These are phyloP conservation scores for Callopanchax toddi DNA, from an alignment of 2,113 vertebrate genomes.

Conservation along the genomic window DNA sequence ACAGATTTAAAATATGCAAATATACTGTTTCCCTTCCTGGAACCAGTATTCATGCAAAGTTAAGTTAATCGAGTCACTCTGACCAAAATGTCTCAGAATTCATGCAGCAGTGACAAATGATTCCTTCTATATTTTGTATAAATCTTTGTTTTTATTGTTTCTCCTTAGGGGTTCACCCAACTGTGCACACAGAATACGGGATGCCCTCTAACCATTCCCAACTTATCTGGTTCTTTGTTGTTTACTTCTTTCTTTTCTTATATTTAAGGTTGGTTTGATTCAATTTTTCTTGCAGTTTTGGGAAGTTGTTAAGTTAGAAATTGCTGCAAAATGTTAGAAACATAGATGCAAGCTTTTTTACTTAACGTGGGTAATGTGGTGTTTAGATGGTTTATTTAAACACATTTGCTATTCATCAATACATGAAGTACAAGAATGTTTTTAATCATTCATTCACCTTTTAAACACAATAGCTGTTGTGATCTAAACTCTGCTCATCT, in stretches of 20 bases:
- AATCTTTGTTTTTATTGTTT: conserved; percentile 29
- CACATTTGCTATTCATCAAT: too few species aligned
- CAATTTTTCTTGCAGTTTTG: background rate
- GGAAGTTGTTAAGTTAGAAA: too few species aligned
- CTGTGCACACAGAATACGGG: conserved; percentile 90
- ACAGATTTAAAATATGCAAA: background rate
- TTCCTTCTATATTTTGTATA: background rate
- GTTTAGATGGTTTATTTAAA: too few species aligned
- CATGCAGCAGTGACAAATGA: background rate
- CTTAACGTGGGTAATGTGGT: too few species aligned
- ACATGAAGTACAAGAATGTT: background rate
- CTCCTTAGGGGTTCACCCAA: conserved; percentile 84
- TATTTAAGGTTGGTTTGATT: conserved; percentile 91
- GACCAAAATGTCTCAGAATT: background rate
- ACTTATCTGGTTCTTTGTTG: conserved; percentile 99
- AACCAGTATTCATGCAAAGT: background rate
- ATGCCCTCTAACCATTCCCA: conserved; percentile 99
- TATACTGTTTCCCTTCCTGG: background rate
- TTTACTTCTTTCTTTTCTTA: conserved; percentile 98
- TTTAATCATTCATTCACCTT: background rate
- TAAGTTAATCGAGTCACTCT: background rate
- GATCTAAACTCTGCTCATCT: conserved; percentile 19
- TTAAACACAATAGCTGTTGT: background rate
- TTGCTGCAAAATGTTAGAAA: background rate
- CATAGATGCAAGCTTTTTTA: background rate